These are phyloP conservation scores for Carposina sasakii DNA, from an alignment of 1,140 invertebrate species.

Conservation along the genomic window DNA sequence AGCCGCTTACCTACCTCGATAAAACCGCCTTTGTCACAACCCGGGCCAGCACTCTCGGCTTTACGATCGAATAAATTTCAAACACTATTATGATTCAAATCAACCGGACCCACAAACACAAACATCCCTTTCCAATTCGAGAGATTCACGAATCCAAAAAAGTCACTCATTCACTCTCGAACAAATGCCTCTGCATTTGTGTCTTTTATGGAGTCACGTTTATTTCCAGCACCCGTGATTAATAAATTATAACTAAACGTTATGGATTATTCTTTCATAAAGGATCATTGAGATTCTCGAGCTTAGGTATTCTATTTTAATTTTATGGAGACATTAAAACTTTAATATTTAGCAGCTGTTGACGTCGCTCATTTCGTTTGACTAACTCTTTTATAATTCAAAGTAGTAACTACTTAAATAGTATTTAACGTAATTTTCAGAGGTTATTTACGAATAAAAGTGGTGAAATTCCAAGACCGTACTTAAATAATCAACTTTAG, in stretches of 20 bases:
- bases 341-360: slow-evolving; percentile 26
- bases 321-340: slow-evolving; percentile 20
- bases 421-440: no score
- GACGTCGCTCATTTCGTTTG: no score
- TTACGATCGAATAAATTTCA: slow-evolving; percentile 69
- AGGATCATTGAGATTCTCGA: slow-evolving; percentile 28
- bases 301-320: no score
- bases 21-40: slow-evolving; percentile 65
- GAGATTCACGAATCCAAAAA: slow-evolving; percentile 52
- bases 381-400: no score
- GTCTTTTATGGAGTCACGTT: slow-evolving; percentile 35
- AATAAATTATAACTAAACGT: slow-evolving; percentile 34
- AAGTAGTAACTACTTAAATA: no score
- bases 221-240: slow-evolving; percentile 25
- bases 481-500: no score
- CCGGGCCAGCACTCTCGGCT: slow-evolving; percentile 51
- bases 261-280: slow-evolving; percentile 30
- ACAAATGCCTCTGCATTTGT: no score
- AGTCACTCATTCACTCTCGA: no score
- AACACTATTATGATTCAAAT: slow-evolving; percentile 71
- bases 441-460: no score
- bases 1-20: slow-evolving; percentile 49
- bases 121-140: slow-evolving; percentile 48
- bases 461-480: no score
- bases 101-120: slow-evolving; percentile 53